Base-by-base conservation (phyloP, 2,797 vertebrate species). In the Geotrypetes seraphini region DNA sequence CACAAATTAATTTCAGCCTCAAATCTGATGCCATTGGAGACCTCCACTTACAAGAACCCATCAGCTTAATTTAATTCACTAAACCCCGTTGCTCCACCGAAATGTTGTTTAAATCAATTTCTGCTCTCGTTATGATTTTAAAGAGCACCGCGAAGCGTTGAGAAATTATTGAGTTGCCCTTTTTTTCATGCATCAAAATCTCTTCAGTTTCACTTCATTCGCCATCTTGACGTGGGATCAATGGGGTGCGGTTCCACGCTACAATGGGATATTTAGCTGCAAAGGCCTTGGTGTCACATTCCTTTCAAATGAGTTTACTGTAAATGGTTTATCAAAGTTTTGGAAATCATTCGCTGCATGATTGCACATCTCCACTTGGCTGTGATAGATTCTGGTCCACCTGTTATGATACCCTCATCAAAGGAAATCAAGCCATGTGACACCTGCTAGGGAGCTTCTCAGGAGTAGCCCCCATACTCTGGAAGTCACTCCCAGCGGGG, bases 231-330 rank as follows among this genome's bases (percentile, higher is more conserved):
- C 57, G 36, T 40, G 61, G 69, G 57, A 78, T 69, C 77, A 68
- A 75, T 73, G 60, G 65, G 45, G 51, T 63, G 31, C 39, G 60
- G 74, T 75, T 71, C 53, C 68, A 65, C 62, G 66, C 51, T 63
- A 53, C 72, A 74, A 59, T 50, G 66, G 54, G 69, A 60, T 63
- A 67, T 72, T 78, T 81, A 79, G 76, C 78, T 78, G 67, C 75
- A 61, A 71, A 73, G 75, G 45, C 58, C 43, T 32, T 65, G 53
- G 38, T 63, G 64, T 56, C 69, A 73, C 75, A 77, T 79, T 75
- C 77, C 66, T 57, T 75, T 59, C 64, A 72, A 71, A 77, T 64
- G 67, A 71, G 66, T 81, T 79, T 75, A 69, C 80, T 78, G 80
- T 71, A 67, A 74, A 73, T 1, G 58, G 53, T 63, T 73, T 69